phyloP scores from a whole-genome alignment of 2,888 invertebrate species.

The Hirtodrosophila cameraria region DNA sequence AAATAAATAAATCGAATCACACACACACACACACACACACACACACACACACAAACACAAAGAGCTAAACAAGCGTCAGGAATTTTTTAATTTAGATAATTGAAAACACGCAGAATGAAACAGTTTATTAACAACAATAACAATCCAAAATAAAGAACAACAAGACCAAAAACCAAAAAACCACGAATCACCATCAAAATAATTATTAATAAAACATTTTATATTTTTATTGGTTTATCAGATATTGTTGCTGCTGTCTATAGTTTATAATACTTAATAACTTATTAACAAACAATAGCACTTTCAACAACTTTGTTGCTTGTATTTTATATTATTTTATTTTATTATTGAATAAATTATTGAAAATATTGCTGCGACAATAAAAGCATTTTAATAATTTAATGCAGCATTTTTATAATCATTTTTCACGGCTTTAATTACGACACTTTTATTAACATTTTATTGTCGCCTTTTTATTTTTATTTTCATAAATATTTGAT shows the following conservation, averaged over 20 bases:
- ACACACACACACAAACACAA: constrained; percentile 28
- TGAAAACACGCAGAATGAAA: constrained; percentile 54
- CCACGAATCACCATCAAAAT: constrained; percentile 18
- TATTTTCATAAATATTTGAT: constrained; percentile 62
- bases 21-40: constrained; percentile 2
- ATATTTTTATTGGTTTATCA: constrained; percentile 54
- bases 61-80: constrained; percentile 52
- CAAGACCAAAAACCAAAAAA: constrained; percentile 3
- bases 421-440: constrained; percentile 28
- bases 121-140: constrained; percentile 35
- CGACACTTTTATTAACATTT: constrained; percentile 34
- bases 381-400: constrained; percentile 35
- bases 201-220: constrained; percentile 55
- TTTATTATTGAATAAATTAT: constrained; percentile 35
- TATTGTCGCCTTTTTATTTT: constrained; percentile 23
- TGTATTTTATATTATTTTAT: constrained; percentile 17
- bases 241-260: constrained; percentile 35
- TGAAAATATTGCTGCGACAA: constrained; percentile 21
- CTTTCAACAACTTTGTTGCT: constrained; percentile 11
- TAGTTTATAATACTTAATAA: constrained; percentile 26
- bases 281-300: constrained; percentile 23
- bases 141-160: constrained; percentile 6
- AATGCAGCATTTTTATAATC: constrained; percentile 40
- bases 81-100: constrained; percentile 78
- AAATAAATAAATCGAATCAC: constrained; percentile 44